Percentiles rank a stretch among this genome's conserved stretches.
phyloP scores from a whole-genome alignment of 1,140 invertebrate genomes.

The Drosophila pallidifrons region DNA sequence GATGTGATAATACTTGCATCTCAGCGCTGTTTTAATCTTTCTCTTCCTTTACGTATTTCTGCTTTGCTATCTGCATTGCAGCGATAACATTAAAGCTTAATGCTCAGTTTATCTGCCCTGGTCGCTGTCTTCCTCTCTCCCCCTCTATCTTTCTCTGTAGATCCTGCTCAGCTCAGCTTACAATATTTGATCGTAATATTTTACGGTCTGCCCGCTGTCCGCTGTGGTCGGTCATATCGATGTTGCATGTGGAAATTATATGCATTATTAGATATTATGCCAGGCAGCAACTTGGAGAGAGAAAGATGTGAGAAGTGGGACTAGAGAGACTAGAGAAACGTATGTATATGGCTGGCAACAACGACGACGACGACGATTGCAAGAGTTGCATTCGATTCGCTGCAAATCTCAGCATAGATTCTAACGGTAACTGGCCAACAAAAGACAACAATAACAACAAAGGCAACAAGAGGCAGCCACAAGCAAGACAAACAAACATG shows the following conservation, averaged over 20 bases:
- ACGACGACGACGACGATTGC: background rate
- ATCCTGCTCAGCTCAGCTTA: conserved; percentile 30
- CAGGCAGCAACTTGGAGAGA: conserved; percentile 34
- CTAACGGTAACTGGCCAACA: conserved; percentile 50
- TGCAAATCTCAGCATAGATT: conserved; percentile 43
- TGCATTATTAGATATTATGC: conserved; percentile 83
- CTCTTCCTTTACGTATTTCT: conserved; percentile 28
- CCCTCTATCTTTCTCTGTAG: background rate
- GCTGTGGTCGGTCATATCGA: conserved; percentile 40
- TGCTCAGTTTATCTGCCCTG: conserved; percentile 40
- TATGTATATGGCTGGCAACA: background rate
- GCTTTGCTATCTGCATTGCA: conserved; percentile 4
- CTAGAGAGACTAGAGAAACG: background rate
- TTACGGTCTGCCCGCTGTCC: conserved; percentile 44
- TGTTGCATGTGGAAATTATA: conserved; percentile 77
- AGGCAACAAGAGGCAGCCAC: conserved; percentile 23
- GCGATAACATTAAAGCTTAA: conserved; percentile 56
- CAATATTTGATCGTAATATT: conserved; percentile 81
- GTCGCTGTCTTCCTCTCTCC: background rate
- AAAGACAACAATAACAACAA: conserved; percentile 43
- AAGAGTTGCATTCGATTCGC: conserved; percentile 22
- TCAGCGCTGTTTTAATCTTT: conserved; percentile 10
- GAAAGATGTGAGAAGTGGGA: background rate
- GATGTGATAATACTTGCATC: conserved; percentile 8
- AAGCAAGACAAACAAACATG: conserved; percentile 76